Evolutionary conservation across 2,888 invertebrate genomes (phyloP), one percentile per base, ranked within the genome.

Genomic region (Helobdella robusta): DNA sequence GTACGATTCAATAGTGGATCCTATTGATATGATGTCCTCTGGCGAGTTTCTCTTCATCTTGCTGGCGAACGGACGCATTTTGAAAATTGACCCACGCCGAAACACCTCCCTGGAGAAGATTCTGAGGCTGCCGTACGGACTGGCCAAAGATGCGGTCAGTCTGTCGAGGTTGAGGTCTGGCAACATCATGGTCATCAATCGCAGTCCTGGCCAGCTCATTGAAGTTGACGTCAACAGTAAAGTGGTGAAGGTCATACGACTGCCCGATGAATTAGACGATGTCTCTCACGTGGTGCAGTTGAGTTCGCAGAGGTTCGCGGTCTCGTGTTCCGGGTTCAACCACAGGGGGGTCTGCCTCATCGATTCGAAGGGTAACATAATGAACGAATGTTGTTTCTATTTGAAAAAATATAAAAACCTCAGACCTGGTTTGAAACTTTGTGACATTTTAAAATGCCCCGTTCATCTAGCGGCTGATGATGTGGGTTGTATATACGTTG

Each of bases 251-350:
- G 28, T 25, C 15, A 30, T 56, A 28, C 2, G 15, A 1, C 32
- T 56, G 28, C 25, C 56, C 23, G 32, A n/a, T 6, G 56, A 56
- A 30, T n/a, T 56, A 4, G 6, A 28, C 6, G 32, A 28, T 32
- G 23, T 56, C 23, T 56, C 56, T 56, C 56, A 56, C 56, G 56
- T 18, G 6, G 15, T 56, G n/a, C 25, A 56, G 56, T n/a, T 56
- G 25, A 8, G n/a, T 32, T 32, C 4, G 25, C n/a, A 32, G n/a
- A 28, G 56, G 32, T 56, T 56, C 23, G 56, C 15, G 4, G 56
- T 56, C 23, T 56, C 28, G n/a, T 56, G 56, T 32, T 5, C 56
- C 32, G 20, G 30, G 6, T 32, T 32, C 2, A 1, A n/a, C 6
- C 11, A n/a, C 44, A 40, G n/a, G n/a, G 56, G 56, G n/a, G 32